Percentiles rank a stretch among this genome's conserved stretches.
These are phyloP conservation scores for Lithophane socia DNA, from an alignment of 2,888 invertebrate species.

Conservation along the genomic window DNA sequence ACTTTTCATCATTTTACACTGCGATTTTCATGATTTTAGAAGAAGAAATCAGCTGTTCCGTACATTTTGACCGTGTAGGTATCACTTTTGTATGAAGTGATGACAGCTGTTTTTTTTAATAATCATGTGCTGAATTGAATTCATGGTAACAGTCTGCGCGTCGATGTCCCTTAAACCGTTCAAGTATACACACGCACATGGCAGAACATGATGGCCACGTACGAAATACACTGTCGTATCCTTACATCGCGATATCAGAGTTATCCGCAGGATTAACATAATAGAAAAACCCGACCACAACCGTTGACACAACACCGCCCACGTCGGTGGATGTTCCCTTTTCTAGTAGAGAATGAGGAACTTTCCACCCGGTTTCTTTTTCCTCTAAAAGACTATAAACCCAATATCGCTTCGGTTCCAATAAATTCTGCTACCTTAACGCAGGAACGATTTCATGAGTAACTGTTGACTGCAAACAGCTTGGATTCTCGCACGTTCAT, in stretches of 20 bases:
- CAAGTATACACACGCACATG: no score
- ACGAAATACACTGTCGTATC: not conserved
- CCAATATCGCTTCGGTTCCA: conserved; percentile 17
- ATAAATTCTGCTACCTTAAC: conserved; percentile 38
- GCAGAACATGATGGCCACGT: not conserved
- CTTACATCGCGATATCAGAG: not conserved
- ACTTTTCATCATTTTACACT: conserved; percentile 3
- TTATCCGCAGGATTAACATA: not conserved
- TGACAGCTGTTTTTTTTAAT: not conserved
- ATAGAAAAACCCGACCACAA: not conserved
- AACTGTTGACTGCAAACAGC: conserved; percentile 46
- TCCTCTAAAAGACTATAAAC: not conserved
- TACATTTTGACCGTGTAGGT: not conserved
- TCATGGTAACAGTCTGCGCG: not conserved
- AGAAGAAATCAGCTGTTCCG: not conserved
- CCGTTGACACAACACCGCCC: no score
- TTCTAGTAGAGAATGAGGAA: not conserved
- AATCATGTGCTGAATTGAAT: not conserved
- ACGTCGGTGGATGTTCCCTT: no score
- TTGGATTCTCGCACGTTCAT: conserved; percentile 35
- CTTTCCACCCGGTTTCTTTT: not conserved
- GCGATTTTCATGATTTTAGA: not conserved
- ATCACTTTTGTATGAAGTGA: not conserved
- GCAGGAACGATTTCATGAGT: conserved; percentile 34
- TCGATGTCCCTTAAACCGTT: not conserved